These are phyloP conservation scores for Lerista edwardsae DNA, from an alignment of 2,797 vertebrate genomes.

Conservation along the genomic window DNA sequence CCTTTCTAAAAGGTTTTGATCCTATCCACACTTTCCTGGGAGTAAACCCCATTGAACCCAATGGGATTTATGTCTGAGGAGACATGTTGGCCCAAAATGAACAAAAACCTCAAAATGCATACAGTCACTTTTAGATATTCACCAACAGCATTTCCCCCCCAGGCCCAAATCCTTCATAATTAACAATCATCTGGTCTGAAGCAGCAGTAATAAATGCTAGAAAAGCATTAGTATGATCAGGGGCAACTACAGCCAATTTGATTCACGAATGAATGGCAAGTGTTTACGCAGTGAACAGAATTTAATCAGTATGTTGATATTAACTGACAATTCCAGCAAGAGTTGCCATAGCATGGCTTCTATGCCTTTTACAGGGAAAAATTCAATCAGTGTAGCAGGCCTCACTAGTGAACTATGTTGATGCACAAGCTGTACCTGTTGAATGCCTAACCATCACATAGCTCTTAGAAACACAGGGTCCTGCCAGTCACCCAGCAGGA, in stretches of 20 bases:
- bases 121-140: not conserved
- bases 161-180: not conserved
- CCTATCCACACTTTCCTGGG: no score
- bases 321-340: not conserved
- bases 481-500: not conserved
- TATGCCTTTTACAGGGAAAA: not conserved
- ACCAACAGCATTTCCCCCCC: not conserved
- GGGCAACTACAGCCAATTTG: not conserved
- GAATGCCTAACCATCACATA: not conserved
- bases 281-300: not conserved
- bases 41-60: no score
- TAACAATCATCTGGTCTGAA: not conserved
- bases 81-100: no score
- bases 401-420: not conserved
- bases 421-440: not conserved
- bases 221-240: not conserved
- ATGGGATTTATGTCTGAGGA: no score
- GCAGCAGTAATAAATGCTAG: not conserved
- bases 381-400: not conserved
- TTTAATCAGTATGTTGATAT: not conserved
- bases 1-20: not conserved
- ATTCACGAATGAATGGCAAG: not conserved
- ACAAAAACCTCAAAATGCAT: not conserved
- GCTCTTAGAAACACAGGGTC: not conserved
- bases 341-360: not conserved